Evolutionary conservation across 2,113 vertebrate genomes (phyloP), one percentile per base, ranked within the genome.

Genomic region (Paratilapia polleni): DNA sequence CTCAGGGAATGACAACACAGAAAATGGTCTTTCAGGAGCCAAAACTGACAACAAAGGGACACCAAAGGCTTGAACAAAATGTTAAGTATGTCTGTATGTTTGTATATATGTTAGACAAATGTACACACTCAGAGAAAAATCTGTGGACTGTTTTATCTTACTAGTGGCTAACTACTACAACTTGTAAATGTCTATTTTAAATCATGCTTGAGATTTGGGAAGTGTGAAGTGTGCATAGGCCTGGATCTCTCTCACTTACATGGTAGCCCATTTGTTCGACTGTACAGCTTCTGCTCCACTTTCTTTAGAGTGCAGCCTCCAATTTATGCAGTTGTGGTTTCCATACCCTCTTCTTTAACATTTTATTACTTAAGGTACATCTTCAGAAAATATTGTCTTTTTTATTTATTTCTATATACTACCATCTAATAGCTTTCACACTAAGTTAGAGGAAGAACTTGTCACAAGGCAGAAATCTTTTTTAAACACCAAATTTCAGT

Each of bases 1-100:
- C 26, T 98, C 98, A 7, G 98, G 97, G 82, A 98, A 98, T 0
- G 98, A 99, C 95, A 98, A 99, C 93, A 99, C 98, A 1, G 98
- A 99, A 94, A 98, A 99, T 1, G 98, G 98, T 87, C 88, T 97
- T 92, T 96, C 96, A 0, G 97, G 97, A 91, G 97, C 98, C 95
- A 99, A 98, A 95, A 96, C 96, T 0, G 97, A 98, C 82, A 97
- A 95, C 91, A 99, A 99, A 93, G 94, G 96, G 17, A 96, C 97
- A 83, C 94, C 97, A 34, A 99, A 99, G 96, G 98, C 97, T 92
- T 99, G 96, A 98, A 91, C 41, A 36, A 82, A 82, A 82, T 84
- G 68, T 22, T 77, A 70, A 81, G 88, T 89, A 91, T 85, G 88
- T 91, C 80, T 88, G 83, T 92, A 85, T 81, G 87, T 84, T 78